Base-by-base conservation (phyloP, 2,797 vertebrate genomes). In the Euthynnus affinis region DNA sequence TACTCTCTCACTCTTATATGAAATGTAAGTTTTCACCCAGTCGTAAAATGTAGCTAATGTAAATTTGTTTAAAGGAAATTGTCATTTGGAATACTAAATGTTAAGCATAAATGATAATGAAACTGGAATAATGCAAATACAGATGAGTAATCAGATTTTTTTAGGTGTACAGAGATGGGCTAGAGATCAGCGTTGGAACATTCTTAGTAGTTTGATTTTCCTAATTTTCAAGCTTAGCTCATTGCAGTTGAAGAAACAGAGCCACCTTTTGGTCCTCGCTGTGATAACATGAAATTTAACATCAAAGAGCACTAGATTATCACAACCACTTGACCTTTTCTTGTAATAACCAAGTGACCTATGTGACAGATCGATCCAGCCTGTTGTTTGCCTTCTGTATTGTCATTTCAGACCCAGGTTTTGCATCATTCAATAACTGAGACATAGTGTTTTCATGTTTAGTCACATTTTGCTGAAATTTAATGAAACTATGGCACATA, bases 271-370 rank as follows among this genome's bases (percentile, higher is more conserved):
- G 27, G 7, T 62, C 20, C 52, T 76, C 14, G 58, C 8, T 3
- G 1, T 76, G 4, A 17, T 27, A 74, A 46, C n/a, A 7, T 65
- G 52, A 64, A 58, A 62, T 76, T 83, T 70, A 57, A 60, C 57
- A 63, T 66, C 7, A 79, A 60, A 74, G 4, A 62, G 17, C 8
- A 32, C 15, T 8, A 3, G 2, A 1, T 68, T 2, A 46, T 48
- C 3, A 66, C 17, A n/a, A n/a, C 53, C 9, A 40, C 1, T 68
- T 70, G 37, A 82, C 22, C 9, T 74, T 76, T 74, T 67, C 34
- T 48, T 65, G 27, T 59, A 52, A 55, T 57, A 67, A 62, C 6
- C 12, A 64, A 57, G n/a, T 52, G 25, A 13, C 23, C 5, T 56
- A 75, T 1, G n/a, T n/a, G n/a, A n/a, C n/a, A n/a, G n/a, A n/a